Percentiles rank a stretch among this genome's conserved stretches.
Evolutionary conservation across 2,888 invertebrate species (phyloP).

Genomic region (Ophioninae sp.): DNA sequence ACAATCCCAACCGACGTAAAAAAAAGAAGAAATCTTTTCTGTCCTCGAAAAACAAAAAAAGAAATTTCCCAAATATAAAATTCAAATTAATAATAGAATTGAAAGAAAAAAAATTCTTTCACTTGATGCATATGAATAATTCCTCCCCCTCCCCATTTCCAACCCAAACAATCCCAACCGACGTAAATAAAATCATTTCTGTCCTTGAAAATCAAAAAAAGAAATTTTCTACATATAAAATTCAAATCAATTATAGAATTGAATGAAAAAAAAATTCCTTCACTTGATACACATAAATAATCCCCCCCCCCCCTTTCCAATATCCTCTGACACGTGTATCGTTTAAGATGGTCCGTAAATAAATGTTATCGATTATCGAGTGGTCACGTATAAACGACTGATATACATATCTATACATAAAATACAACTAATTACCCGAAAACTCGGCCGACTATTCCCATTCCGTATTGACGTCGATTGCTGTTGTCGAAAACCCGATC

Average conservation of each 20-base stretch:
- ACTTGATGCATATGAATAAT: too few relatives aligned
- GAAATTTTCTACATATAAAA: too few relatives aligned
- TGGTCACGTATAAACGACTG: background rate
- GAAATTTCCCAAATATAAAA: too few relatives aligned
- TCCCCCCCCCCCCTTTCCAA: background rate
- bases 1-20: too few relatives aligned
- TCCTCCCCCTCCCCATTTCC: too few relatives aligned
- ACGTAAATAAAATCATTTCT: too few relatives aligned
- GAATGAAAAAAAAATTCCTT: background rate
- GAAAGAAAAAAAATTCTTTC: background rate
- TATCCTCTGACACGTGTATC: background rate
- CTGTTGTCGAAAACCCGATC: slow-evolving; percentile 96
- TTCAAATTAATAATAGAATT: too few relatives aligned
- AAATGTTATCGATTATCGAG: slow-evolving; percentile 2
- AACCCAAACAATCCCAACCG: too few relatives aligned
- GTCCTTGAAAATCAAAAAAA: too few relatives aligned
- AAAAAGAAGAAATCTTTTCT: too few relatives aligned
- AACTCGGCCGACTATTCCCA: slow-evolving; percentile 90
- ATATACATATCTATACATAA: background rate
- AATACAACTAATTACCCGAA: slow-evolving; percentile 84
- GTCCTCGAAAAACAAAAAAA: too few relatives aligned
- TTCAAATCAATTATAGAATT: too few relatives aligned
- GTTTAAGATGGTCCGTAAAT: background rate
- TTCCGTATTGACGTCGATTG: slow-evolving; percentile 91
- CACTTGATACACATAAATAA: background rate